Conservation (phyloP, 2,113 vertebrate species). For the Myotis brandtii region DNA sequence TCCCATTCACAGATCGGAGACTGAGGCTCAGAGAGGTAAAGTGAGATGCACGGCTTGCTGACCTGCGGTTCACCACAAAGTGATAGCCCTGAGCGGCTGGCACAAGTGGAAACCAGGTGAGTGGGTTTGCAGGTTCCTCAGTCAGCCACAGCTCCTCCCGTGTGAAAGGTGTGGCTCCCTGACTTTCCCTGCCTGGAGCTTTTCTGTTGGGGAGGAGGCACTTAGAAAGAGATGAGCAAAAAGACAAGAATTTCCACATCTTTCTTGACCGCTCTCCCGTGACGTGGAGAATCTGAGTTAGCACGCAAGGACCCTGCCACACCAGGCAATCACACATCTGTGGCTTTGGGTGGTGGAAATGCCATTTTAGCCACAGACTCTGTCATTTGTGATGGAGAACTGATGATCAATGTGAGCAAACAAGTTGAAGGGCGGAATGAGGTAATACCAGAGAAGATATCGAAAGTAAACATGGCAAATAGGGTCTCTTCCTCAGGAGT, state of each 20-base stretch:
- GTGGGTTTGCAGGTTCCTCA: not conserved
- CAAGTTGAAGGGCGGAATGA: not conserved
- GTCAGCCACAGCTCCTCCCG: not conserved
- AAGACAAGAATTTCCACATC: not conserved
- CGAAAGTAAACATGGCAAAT: not conserved
- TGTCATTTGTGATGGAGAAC: not conserved
- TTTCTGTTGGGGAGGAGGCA: not conserved
- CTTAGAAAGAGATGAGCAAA: not conserved
- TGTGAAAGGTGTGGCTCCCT: not conserved
- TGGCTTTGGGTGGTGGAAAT: not conserved
- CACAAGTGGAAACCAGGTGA: not conserved
- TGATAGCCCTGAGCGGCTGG: not conserved
- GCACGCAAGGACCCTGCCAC: not conserved
- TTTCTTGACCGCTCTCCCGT: not conserved
- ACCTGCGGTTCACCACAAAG: not conserved
- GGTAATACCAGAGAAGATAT: not conserved
- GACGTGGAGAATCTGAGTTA: not conserved
- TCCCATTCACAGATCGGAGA: not conserved
- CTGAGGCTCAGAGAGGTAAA: not conserved
- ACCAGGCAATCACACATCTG: not conserved
- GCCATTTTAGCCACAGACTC: not conserved
- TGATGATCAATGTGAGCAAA: not conserved
- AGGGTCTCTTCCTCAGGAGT: not conserved
- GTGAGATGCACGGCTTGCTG: not conserved
- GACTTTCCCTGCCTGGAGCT: too few relatives aligned